Evolutionary conservation across 2,797 vertebrate species (phyloP).

Genomic region (Apogon hyalosoma): DNA sequence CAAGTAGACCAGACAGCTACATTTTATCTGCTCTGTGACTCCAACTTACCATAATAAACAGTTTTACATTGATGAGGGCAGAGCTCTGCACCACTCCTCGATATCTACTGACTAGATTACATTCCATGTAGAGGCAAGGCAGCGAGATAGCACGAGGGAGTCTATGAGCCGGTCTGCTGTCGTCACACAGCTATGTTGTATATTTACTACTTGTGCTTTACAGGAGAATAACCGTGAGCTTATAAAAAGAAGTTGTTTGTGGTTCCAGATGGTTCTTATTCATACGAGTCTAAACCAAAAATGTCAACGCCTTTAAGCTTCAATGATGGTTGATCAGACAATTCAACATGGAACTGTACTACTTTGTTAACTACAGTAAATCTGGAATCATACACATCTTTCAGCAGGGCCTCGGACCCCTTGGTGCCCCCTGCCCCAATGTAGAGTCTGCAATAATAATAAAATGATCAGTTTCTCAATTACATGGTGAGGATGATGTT

Average conservation of each 20-base stretch:
- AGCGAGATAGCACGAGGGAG: constrained; percentile 22
- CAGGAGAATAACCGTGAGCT: constrained; percentile 21
- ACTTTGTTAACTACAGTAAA: background rate
- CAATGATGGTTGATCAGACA: background rate
- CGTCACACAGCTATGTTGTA: constrained; percentile 34
- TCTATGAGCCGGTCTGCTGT: constrained; percentile 23
- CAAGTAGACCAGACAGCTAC: constrained; percentile 33
- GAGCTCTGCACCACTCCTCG: constrained; percentile 8
- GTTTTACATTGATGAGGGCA: constrained; percentile 17
- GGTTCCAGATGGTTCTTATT: constrained; percentile 24
- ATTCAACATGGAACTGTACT: background rate
- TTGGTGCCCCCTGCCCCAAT: too few species aligned
- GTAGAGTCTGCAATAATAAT: too few species aligned
- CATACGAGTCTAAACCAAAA: constrained; percentile 21
- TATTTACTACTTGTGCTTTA: constrained; percentile 44
- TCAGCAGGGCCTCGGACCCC: too few species aligned
- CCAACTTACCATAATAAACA: constrained; percentile 11
- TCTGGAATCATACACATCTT: background rate
- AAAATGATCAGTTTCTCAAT: too few species aligned
- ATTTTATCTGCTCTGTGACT: constrained; percentile 33
- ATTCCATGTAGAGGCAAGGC: constrained; percentile 35
- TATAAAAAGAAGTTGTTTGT: constrained; percentile 39
- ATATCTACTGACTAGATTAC: constrained; percentile 35
- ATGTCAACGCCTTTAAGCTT: constrained; percentile 26
- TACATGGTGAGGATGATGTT: too few species aligned